Evolutionary conservation across 2,113 vertebrate genomes (phyloP).

Genomic region (Taxidea taxus): DNA sequence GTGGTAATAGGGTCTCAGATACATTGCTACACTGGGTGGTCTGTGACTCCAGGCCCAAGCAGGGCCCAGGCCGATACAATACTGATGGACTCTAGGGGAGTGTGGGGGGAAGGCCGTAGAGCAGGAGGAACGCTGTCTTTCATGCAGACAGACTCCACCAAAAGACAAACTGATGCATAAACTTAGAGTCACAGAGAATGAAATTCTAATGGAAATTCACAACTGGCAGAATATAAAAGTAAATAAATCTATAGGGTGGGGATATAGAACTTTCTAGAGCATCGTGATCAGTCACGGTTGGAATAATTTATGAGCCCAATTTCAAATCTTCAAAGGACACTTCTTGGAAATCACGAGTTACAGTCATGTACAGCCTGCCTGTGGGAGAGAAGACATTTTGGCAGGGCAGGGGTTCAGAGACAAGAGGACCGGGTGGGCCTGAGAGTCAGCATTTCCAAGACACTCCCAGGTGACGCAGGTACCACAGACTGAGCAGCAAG

Average conservation of each 20-base stretch:
- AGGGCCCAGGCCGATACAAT: not conserved
- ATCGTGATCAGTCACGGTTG: not conserved
- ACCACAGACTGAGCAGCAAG: not conserved
- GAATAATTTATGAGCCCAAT: not conserved
- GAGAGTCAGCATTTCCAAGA: not conserved
- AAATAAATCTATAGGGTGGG: not conserved
- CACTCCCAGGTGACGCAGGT: not conserved
- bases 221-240: not conserved
- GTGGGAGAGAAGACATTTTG: not conserved
- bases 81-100: accelerated
- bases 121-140: not conserved
- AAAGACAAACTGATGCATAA: not conserved
- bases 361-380: not conserved
- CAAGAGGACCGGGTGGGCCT: not conserved
- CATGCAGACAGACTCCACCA: not conserved
- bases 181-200: not conserved
- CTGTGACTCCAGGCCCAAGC: too few species aligned
- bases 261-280: not conserved
- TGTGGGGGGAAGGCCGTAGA: accelerated
- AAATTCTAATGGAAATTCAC: not conserved
- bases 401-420: not conserved
- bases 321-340: not conserved
- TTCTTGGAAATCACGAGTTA: not conserved
- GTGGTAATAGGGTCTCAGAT: not conserved
- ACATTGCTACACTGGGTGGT: not conserved